phyloP scores from a whole-genome alignment of 1,140 invertebrate species.

The Drosophila subpulchrella region DNA sequence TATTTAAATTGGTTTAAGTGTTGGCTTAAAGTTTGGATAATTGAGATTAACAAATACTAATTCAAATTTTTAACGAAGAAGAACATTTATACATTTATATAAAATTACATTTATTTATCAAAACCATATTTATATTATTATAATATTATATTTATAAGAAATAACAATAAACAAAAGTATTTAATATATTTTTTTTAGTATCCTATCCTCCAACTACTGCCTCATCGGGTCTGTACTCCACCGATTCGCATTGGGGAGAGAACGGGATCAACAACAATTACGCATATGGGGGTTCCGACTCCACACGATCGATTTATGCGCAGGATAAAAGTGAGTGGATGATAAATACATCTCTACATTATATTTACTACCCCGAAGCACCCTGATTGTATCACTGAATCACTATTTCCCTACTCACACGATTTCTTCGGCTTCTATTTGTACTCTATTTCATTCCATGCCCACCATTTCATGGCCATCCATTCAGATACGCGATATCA shows the following conservation, averaged over 20 bases:
- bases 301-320: conserved; percentile 58
- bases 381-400: conserved; percentile 7
- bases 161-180: too few relatives aligned
- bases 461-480: conserved; percentile 37
- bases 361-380: neutral
- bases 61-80: too few relatives aligned
- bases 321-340: conserved; percentile 76
- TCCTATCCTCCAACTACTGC: conserved; percentile 77
- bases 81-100: neutral
- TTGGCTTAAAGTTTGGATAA: neutral
- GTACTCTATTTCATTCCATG: conserved; percentile 46
- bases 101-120: too few relatives aligned
- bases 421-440: conserved; percentile 49
- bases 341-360: neutral
- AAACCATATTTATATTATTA: too few relatives aligned
- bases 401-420: conserved; percentile 25
- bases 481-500: conserved; percentile 87
- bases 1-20: neutral
- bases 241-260: conserved; percentile 71
- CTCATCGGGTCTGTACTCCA: conserved; percentile 64
- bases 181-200: conserved; percentile 38
- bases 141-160: too few relatives aligned
- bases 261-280: conserved; percentile 45
- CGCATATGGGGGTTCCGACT: conserved; percentile 54
- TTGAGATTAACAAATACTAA: neutral